Conservation (phyloP, 2,797 vertebrate genomes). For the Gallinago stenura region DNA sequence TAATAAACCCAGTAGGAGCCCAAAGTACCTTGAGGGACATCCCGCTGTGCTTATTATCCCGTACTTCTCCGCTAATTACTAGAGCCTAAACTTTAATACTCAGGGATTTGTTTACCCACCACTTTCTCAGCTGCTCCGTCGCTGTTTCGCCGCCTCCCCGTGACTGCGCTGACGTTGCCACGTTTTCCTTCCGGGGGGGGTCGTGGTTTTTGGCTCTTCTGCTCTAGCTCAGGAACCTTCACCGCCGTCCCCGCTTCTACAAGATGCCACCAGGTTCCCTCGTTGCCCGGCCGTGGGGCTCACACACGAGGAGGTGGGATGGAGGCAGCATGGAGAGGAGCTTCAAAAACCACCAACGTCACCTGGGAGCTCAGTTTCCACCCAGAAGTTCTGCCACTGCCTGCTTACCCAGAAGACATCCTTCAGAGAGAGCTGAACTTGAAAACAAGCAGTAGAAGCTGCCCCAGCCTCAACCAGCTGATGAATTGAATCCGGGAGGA, state of each 20-base stretch:
- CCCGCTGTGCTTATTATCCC: constrained; percentile 74
- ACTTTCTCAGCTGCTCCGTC: constrained; percentile 27
- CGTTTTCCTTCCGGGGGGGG: neutral
- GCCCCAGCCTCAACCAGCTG: neutral
- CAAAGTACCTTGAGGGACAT: constrained; percentile 72
- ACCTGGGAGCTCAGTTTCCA: neutral
- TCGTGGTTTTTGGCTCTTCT: neutral
- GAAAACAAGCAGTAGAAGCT: neutral
- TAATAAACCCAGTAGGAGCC: constrained; percentile 80
- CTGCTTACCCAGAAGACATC: neutral
- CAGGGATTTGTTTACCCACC: constrained; percentile 68
- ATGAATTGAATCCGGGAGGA: neutral
- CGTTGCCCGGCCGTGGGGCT: accelerated
- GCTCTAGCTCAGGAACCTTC: neutral
- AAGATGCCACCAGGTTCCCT: neutral
- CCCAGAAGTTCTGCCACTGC: neutral
- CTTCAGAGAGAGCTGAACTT: neutral
- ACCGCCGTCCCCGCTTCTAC: accelerated
- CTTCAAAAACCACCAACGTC: neutral
- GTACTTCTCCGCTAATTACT: constrained; percentile 69
- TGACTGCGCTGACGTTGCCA: neutral
- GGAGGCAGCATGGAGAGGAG: neutral
- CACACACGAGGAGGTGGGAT: accelerated
- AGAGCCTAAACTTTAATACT: constrained; percentile 68
- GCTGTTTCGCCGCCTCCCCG: neutral